Conservation (phyloP, 2,888 invertebrate genomes). For the Rhagonycha lutea region DNA sequence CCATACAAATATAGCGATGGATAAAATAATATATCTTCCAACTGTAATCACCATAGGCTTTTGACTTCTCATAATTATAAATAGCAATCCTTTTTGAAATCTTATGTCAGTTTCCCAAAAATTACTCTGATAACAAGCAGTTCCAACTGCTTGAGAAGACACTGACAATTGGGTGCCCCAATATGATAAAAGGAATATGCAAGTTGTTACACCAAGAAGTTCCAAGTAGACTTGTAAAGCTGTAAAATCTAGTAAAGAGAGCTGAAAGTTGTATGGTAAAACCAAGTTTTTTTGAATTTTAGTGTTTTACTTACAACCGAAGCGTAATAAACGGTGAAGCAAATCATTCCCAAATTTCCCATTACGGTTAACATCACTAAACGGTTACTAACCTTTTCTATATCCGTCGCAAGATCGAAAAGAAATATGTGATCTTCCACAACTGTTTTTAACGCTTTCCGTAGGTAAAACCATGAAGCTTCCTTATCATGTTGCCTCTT, state of each 20-base stretch:
- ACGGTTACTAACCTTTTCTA: background rate
- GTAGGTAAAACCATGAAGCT: background rate
- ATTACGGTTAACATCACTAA: background rate
- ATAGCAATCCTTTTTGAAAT: conserved; percentile 10
- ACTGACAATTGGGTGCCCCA: conserved; percentile 9
- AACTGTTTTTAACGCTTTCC: background rate
- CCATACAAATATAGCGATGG: conserved; percentile 3
- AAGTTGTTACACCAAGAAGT: background rate
- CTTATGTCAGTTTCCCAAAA: conserved; percentile 12
- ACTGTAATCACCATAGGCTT: conserved; percentile 6
- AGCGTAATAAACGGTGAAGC: conserved; percentile 4
- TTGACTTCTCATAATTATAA: conserved; percentile 10
- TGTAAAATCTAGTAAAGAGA: conserved; percentile 7
- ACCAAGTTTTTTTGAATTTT: background rate
- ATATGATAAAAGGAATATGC: conserved; percentile 1
- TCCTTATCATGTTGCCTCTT: background rate
- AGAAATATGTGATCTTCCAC: background rate
- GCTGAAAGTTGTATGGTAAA: background rate
- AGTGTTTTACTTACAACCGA: conserved; percentile 3
- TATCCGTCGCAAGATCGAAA: background rate
- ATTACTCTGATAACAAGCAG: background rate
- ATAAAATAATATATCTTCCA: conserved; percentile 8
- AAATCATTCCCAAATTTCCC: conserved; percentile 1
- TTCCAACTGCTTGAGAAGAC: background rate
- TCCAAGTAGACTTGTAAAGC: background rate